A percentile compares a stretch with the other conserved stretches of the same genome.
These are phyloP conservation scores for Castor canadensis DNA, from an alignment of 2,113 vertebrate genomes.

Conservation along the genomic window DNA sequence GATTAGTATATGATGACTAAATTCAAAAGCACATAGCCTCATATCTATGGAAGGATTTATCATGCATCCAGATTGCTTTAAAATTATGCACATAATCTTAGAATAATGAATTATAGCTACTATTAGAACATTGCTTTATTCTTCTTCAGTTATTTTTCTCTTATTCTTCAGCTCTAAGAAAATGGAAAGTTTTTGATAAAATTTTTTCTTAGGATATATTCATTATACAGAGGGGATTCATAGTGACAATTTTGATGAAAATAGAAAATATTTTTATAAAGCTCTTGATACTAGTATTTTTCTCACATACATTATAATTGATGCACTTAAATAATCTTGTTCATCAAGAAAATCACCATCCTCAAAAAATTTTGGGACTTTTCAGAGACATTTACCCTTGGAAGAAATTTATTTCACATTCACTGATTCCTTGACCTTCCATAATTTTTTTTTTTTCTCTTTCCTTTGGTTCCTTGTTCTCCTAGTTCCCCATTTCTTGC, in stretches of 20 bases:
- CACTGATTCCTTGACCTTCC: not conserved
- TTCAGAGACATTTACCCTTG: not conserved
- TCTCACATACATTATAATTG: not conserved
- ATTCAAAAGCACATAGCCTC: not conserved
- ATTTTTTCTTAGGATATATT: too few relatives aligned
- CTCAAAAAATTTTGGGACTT: not conserved
- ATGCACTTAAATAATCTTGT: slow-evolving; percentile 22
- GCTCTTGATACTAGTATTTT: not conserved
- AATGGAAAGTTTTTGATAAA: not conserved
- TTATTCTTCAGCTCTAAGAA: not conserved
- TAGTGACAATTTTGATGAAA: too few relatives aligned
- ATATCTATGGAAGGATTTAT: not conserved
- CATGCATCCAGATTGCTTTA: not conserved
- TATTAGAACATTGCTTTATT: not conserved
- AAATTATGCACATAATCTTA: not conserved
- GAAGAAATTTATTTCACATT: slow-evolving; percentile 4
- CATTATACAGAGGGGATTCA: too few relatives aligned
- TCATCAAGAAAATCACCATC: not conserved
- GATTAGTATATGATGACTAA: not conserved
- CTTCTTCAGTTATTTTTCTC: not conserved
- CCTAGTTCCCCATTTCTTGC: not conserved
- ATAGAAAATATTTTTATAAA: slow-evolving; percentile 29
- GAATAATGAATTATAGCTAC: not conserved
- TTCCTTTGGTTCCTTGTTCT: not conserved
- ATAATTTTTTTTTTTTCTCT: not conserved